Base-by-base conservation (phyloP, 2,888 invertebrate genomes). In the Lepidonotus clava region DNA sequence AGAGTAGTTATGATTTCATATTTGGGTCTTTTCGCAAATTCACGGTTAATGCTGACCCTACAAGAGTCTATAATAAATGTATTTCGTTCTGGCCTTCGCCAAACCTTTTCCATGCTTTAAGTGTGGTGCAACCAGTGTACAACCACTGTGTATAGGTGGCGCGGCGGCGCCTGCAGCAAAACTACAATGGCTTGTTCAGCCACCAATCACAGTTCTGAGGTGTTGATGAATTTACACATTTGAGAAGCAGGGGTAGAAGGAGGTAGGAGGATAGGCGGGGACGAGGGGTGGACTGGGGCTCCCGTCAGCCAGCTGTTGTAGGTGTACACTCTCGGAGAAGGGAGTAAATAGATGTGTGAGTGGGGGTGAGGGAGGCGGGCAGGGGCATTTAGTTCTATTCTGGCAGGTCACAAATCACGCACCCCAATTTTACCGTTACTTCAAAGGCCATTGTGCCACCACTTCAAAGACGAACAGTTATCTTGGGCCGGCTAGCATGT, bases 351-450 rank as follows among this genome's bases (percentile, higher is more conserved):
- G 14, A n/a, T 56, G 8, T 8, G 11, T 56, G 56, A n/a, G 56
- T 56, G n/a, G 11, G 61, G 61, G 11, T 28, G 61, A n/a, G 24
- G 56, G 21, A 11, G 5, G 56, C 14, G 61, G 24, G 61, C 28
- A 32, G 1, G 61, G 24, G 61, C 2, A 61, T 2, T 61, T 61
- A 28, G 28, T 61, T 61, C 61, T 61, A 61, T 61, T 61, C 61
- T 61, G 61, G 61, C 61, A 61, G 61, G 61, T 61, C 61, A 61
- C 61, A 61, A 61, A 61, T 61, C 61, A 61, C 61, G 61, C 61
- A 61, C 61, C 61, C 61, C 28, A 61, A 61, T 61, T 61, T 61
- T 61, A 61, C 61, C 61, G 61, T 61, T 61, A 61, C 61, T 61
- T 61, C 61, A 61, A 61, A 61, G 61, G 28, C 61, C 61, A 61